Percentiles rank a stretch among this genome's conserved stretches.
Conservation (phyloP, 2,888 invertebrate genomes). For the Crioceris asparagi region DNA sequence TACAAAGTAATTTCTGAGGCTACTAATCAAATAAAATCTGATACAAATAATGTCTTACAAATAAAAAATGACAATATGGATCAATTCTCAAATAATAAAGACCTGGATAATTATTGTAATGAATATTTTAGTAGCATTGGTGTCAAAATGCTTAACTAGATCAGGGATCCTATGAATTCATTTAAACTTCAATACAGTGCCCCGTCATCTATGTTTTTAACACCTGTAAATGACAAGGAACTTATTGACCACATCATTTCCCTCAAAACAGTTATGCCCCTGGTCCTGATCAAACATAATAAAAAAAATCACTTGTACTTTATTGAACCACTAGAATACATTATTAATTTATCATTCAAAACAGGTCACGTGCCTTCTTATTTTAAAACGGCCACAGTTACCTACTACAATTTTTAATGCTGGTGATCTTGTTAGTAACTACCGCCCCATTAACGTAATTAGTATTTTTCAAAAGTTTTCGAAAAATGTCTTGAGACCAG, state of each 20-base stretch:
- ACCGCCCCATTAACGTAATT: constrained; percentile 2
- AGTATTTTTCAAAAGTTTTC: constrained; percentile 4
- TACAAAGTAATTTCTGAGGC: not conserved
- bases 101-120: constrained; percentile 8
- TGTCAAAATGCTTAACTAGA: constrained; percentile 3
- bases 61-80: constrained; percentile 2
- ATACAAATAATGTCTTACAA: constrained; percentile 3
- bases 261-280: too few species aligned
- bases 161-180: not conserved
- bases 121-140: constrained; percentile 8
- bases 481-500: constrained; percentile 1
- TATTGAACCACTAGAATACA: constrained; percentile 2
- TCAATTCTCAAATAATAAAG: constrained; percentile 1
- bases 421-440: not conserved
- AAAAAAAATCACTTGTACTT: constrained; percentile 1
- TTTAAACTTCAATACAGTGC: not conserved
- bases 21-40: not conserved
- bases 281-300: not conserved
- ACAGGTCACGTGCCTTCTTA: not conserved
- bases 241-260: not conserved
- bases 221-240: not conserved
- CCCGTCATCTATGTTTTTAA: constrained; percentile 1
- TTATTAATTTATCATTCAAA: constrained; percentile 2
- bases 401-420: constrained; percentile 3
- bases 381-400: constrained; percentile 4